Evolutionary conservation across 2,888 invertebrate genomes (phyloP).

Genomic region (Orthosia gracilis): DNA sequence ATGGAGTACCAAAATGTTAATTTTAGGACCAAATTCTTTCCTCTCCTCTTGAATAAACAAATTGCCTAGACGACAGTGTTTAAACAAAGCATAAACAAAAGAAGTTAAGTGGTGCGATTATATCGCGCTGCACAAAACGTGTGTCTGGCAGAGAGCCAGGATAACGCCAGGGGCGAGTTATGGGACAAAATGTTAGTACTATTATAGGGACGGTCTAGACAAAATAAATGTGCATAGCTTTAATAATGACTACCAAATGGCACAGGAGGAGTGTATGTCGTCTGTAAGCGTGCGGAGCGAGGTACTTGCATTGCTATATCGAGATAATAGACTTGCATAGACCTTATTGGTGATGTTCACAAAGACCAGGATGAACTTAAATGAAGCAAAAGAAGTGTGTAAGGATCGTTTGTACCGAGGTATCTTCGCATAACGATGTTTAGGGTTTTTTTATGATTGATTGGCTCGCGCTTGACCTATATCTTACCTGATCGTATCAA

Average conservation of each 20-base stretch:
- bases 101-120: slow-evolving; percentile 45
- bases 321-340: too few species aligned
- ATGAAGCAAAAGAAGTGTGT: too few species aligned
- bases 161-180: slow-evolving; percentile 25
- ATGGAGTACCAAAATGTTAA: neutral
- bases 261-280: neutral
- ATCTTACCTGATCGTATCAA: too few species aligned
- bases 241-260: slow-evolving; percentile 29
- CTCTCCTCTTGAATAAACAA: slow-evolving; percentile 6
- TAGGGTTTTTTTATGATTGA: neutral
- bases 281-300: neutral
- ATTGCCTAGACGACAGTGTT: slow-evolving; percentile 16
- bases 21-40: neutral
- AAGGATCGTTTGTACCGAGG: neutral
- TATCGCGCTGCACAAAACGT: slow-evolving; percentile 36
- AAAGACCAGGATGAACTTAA: too few species aligned
- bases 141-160: slow-evolving; percentile 52
- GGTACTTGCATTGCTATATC: neutral
- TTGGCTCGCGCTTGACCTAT: too few species aligned
- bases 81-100: slow-evolving; percentile 24
- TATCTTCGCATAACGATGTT: too few species aligned
- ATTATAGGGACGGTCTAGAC: slow-evolving; percentile 42
- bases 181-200: slow-evolving; percentile 45
- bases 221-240: slow-evolving; percentile 44
- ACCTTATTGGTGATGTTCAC: too few species aligned